Base-by-base conservation (phyloP, 1,140 invertebrate species). In the Planococcus citri region DNA sequence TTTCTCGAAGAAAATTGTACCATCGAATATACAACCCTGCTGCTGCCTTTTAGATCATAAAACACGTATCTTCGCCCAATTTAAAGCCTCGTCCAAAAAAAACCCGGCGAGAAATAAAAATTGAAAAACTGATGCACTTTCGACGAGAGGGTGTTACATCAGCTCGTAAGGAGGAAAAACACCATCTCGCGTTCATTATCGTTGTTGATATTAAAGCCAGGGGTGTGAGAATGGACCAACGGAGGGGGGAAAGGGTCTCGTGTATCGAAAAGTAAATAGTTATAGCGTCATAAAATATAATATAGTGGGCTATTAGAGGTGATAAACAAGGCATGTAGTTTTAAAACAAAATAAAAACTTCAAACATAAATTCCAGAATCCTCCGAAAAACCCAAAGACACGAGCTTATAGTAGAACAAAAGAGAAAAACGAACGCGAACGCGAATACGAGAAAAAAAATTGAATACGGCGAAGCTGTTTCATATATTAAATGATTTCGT, bases 311-410 rank as follows among this genome's bases (percentile, higher is more conserved):
- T 64, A 64, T 64, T 64, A 64, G 25, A 64, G 14, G 60, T 64
- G 60, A 64, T 64, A 64, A 64, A 64, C 60, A 64, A 64, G 60
- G 60, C 21, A 64, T 25, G 25, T 64, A 25, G 60, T 64, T 64
- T 64, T 27, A 27, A 25, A 64, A 64, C 60, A 64, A 64, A 64
- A 27, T 64, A 27, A 64, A 64, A 64, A 64, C 60, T 64, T 64
- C 21, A 24, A 25, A 27, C 25, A 64, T 64, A 64, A 64, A 64
- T 64, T 64, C 41, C n/a, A 3, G 17, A 51, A 51, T 51, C 41
- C 17, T 51, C 17, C 41, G 41, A 14, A 51, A n/a, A n/a, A n/a
- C n/a, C n/a, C n/a, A n/a, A n/a, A n/a, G n/a, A n/a, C n/a, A n/a
- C n/a, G n/a, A n/a, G n/a, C n/a, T n/a, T n/a, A n/a, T n/a, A 51